Base-by-base conservation (phyloP, 2,113 vertebrate genomes). In the Ictidomys tridecemlineatus region DNA sequence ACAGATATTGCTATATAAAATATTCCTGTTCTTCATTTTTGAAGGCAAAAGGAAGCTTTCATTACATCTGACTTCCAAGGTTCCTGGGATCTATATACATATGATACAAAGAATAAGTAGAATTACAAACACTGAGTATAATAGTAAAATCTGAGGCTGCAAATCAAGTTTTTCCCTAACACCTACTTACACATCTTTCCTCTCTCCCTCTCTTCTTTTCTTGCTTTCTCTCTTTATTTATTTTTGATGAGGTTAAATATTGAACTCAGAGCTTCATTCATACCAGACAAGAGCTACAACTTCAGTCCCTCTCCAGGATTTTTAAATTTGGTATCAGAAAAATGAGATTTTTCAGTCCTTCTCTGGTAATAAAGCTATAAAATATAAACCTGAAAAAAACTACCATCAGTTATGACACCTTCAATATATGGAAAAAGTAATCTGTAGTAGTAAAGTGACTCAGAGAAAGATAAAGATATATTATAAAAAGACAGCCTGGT, bases 81-180 rank as follows among this genome's bases (percentile, higher is more conserved):
- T 76, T 80, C 26, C 39, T 70, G 89, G 42, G 4, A 58, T 37
- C 56, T 61, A n/a, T 2, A 79, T 37, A 17, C 13, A 61, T 56
- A 89, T 11, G 30, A 89, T 79, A 85, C 4, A 80, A 58, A 86
- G 5, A 18, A 14, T 17, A 48, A 83, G 30, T 10, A 92, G 16
- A 84, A 92, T 42, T 58, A 97, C 7, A 56, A 91, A 77, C 37
- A 78, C 17, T 63, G n/a, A 70, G 69, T 72, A 56, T 80, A 58
- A 61, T 30, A 73, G 42, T 72, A 95, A 93, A 69, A 2, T 13
- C 42, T 18, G 32, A 73, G 32, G 42, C 63, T 83, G 61, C 28
- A 76, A 34, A 8, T 37, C n/a, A 53, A 89, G 6, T 13, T 76
- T 76, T 87, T 72, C 17, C 6, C 8, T n/a, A 18, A 26, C n/a